A percentile compares a stretch with the other conserved stretches of the same genome.
Evolutionary conservation across 2,797 vertebrate species (phyloP).

Genomic region (Sebastes dallii): DNA sequence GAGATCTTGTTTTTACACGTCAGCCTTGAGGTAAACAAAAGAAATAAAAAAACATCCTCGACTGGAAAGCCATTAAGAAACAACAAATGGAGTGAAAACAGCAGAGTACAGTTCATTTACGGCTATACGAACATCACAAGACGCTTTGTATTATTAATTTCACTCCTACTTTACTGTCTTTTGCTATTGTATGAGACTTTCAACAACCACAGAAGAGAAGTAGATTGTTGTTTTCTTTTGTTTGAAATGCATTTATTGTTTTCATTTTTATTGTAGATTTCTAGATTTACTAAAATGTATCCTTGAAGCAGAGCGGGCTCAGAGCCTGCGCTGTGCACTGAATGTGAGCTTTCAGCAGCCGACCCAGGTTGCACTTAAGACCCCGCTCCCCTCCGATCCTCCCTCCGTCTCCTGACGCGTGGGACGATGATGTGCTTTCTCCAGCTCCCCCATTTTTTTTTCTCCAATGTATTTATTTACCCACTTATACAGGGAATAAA

Average conservation of each 20-base stretch:
- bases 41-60: neutral
- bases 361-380: conserved; percentile 13
- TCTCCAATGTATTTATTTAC: conserved; percentile 76
- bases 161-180: neutral
- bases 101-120: neutral
- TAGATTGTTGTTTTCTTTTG: neutral
- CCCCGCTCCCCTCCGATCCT: neutral
- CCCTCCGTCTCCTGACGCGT: conserved; percentile 54
- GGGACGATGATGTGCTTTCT: conserved; percentile 47
- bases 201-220: neutral
- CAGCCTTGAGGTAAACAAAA: neutral
- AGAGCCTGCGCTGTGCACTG: neutral
- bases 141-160: neutral
- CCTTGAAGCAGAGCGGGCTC: conserved; percentile 1
- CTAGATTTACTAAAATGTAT: neutral
- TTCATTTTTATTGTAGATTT: neutral
- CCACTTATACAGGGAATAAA: conserved; percentile 78
- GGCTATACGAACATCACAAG: neutral
- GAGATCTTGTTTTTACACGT: neutral
- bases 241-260: neutral
- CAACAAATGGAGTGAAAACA: neutral
- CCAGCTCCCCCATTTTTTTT: conserved; percentile 19
- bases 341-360: conserved; percentile 14
- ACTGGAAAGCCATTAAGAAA: neutral
- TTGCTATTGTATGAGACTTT: neutral